Conservation (phyloP, 1,140 invertebrate species). For the Brachionus rubens region DNA sequence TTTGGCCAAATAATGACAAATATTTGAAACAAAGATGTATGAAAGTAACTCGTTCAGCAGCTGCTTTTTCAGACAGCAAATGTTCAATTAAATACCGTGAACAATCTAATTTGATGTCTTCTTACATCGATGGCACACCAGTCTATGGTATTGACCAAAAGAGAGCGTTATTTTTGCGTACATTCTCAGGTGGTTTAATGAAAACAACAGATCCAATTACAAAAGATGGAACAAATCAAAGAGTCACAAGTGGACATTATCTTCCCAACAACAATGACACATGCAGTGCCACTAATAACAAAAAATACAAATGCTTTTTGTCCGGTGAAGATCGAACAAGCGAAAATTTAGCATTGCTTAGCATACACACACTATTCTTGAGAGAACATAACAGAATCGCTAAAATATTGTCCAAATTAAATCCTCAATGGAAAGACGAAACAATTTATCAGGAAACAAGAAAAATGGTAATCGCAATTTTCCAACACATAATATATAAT, state of each 20-base stretch:
- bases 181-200: background rate
- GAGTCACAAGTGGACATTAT: background rate
- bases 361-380: conserved; percentile 72
- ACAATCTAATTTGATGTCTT: conserved; percentile 73
- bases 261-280: background rate
- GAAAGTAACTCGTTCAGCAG: conserved; percentile 19
- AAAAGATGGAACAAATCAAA: background rate
- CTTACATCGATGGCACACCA: conserved; percentile 76
- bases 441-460: conserved; percentile 69
- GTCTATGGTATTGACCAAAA: conserved; percentile 68
- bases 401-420: conserved; percentile 31
- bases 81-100: conserved; percentile 54
- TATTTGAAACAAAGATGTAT: conserved; percentile 11
- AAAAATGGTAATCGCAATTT: conserved; percentile 79
- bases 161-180: background rate
- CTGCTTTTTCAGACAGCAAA: background rate
- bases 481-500: conserved; percentile 89
- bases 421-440: conserved; percentile 49
- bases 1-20: background rate
- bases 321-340: conserved; percentile 9
- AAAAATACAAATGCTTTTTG: background rate
- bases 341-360: background rate
- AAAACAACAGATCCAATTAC: conserved; percentile 1
- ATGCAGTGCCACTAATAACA: background rate
- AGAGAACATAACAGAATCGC: conserved; percentile 52